A percentile compares a stretch with the other conserved stretches of the same genome.
These are phyloP conservation scores for Dasyurus viverrinus DNA, from an alignment of 2,113 vertebrate species.

Conservation along the genomic window DNA sequence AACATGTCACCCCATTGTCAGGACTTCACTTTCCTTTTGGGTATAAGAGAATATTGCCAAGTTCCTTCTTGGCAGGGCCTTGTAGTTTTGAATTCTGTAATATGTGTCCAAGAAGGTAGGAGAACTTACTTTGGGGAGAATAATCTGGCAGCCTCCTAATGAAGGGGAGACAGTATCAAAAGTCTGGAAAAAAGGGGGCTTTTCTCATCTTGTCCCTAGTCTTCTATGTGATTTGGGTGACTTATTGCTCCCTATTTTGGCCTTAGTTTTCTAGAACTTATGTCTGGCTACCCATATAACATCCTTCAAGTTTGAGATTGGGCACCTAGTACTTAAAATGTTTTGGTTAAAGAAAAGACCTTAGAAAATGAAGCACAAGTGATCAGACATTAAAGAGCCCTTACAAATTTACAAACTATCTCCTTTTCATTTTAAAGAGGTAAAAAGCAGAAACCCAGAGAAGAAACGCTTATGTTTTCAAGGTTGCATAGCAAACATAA, in stretches of 20 bases:
- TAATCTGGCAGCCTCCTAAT: background rate
- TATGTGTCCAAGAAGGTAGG: background rate
- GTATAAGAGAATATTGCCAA: background rate
- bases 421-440: background rate
- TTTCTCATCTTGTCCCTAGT: background rate
- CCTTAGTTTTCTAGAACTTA: background rate
- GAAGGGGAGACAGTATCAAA: background rate
- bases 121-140: background rate
- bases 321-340: background rate
- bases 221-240: background rate
- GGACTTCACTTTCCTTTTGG: background rate
- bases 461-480: background rate
- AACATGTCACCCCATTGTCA: background rate
- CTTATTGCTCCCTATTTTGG: background rate
- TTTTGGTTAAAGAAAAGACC: background rate
- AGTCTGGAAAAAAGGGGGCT: background rate
- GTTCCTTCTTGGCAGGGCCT: background rate
- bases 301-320: background rate
- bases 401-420: background rate
- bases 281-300: background rate
- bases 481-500: background rate
- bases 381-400: background rate
- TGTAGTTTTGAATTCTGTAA: background rate
- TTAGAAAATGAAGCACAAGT: background rate
- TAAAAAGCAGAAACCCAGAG: background rate